A percentile compares a stretch with the other conserved stretches of the same genome.
phyloP scores from a whole-genome alignment of 30 jellyfish, hydroid and myxozoan species.

The Pelagia noctiluca region DNA sequence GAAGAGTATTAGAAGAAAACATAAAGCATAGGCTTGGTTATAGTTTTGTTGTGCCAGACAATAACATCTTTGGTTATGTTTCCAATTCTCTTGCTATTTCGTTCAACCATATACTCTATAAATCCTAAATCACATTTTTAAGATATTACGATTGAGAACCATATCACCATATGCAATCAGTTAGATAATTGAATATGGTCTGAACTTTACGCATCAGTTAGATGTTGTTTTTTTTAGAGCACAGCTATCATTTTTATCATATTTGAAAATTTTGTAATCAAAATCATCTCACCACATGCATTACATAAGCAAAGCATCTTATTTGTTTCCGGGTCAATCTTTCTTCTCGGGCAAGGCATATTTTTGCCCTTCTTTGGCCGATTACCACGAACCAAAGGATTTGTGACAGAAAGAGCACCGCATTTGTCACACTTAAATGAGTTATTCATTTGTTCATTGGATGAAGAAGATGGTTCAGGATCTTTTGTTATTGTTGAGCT shows the following conservation, averaged over 20 bases:
- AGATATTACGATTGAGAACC: too few species aligned
- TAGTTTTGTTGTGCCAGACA: too few species aligned
- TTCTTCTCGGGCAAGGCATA: constrained; percentile 94
- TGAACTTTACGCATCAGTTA: constrained; percentile 88
- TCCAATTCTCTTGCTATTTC: too few species aligned
- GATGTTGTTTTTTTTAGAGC: constrained; percentile 87
- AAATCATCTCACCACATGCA: constrained; percentile 92
- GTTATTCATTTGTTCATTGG: constrained; percentile 8
- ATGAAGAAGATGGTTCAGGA: not conserved
- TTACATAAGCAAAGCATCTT: constrained; percentile 83
- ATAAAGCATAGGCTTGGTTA: too few species aligned
- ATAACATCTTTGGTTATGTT: too few species aligned
- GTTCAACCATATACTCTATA: too few species aligned
- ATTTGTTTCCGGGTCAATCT: constrained; percentile 94
- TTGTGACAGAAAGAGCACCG: constrained; percentile 83
- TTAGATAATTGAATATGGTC: too few species aligned
- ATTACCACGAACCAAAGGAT: constrained; percentile 95
- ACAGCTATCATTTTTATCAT: constrained; percentile 88
- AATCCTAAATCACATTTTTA: too few species aligned
- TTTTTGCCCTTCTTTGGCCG: constrained; percentile 67
- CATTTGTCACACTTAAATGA: constrained; percentile 88
- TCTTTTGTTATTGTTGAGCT: not conserved
- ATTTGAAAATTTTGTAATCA: constrained; percentile 43
- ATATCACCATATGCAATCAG: too few species aligned
- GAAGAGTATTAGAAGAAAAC: too few species aligned